Conservation (phyloP, 2,797 vertebrate genomes). For the Chaenodraco wilsoni region DNA sequence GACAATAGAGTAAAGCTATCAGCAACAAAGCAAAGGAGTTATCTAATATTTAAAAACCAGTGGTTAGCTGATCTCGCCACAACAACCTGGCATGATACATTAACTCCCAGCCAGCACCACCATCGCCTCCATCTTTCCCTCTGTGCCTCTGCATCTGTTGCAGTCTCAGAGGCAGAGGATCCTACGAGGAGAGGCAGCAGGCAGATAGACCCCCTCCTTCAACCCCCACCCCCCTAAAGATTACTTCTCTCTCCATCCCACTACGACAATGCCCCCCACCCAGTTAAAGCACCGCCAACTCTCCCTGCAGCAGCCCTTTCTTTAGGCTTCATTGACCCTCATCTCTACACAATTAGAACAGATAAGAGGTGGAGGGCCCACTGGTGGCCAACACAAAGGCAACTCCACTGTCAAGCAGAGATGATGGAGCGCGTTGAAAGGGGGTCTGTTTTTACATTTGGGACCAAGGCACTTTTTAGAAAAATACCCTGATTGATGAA, state of each 20-base stretch:
- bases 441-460: conserved; percentile 17
- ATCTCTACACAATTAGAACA: conserved; percentile 65
- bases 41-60: conserved; percentile 38
- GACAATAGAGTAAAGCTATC: conserved; percentile 1
- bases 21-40: neutral
- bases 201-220: conserved; percentile 54
- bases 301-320: conserved; percentile 55
- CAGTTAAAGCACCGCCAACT: conserved; percentile 31
- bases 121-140: conserved; percentile 40
- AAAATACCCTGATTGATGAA: conserved; percentile 5
- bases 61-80: conserved; percentile 9
- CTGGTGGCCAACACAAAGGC: conserved; percentile 39
- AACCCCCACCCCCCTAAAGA: conserved; percentile 36
- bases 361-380: conserved; percentile 56
- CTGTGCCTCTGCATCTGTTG: conserved; percentile 78
- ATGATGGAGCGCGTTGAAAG: conserved; percentile 17
- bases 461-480: conserved; percentile 11
- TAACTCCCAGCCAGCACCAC: conserved; percentile 32
- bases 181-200: conserved; percentile 74
- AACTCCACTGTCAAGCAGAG: conserved; percentile 39
- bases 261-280: conserved; percentile 46
- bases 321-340: conserved; percentile 65
- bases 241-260: conserved; percentile 63
- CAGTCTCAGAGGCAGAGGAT: conserved; percentile 78
- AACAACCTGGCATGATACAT: conserved; percentile 48